Percentiles rank a stretch among this genome's conserved stretches.
Conservation (phyloP, 2,113 vertebrate genomes). For the Mormyrus lacerda region DNA sequence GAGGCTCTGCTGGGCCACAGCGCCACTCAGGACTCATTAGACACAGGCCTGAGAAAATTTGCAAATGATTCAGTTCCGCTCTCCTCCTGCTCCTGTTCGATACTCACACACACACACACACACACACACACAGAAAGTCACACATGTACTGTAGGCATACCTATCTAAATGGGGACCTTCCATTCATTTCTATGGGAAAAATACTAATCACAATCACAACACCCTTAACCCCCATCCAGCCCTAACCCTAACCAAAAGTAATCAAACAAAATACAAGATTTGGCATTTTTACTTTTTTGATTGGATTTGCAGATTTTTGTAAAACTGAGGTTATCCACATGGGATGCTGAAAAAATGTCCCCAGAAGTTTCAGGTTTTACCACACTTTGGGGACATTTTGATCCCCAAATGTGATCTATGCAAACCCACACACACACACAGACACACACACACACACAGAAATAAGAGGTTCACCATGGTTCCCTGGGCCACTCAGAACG, state of each 20-base stretch:
- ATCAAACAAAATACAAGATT: too few relatives aligned
- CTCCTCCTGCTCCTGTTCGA: constrained; percentile 39
- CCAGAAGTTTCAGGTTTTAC: too few relatives aligned
- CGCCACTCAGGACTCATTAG: constrained; percentile 59
- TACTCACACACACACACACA: neutral
- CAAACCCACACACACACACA: neutral
- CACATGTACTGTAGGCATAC: neutral
- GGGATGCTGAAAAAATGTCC: neutral
- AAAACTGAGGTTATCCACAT: too few relatives aligned
- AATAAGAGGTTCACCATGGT: neutral
- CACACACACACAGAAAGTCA: neutral
- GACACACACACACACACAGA: neutral
- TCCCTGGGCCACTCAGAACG: neutral
- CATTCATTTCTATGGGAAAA: too few relatives aligned
- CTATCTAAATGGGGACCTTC: neutral
- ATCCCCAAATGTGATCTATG: too few relatives aligned
- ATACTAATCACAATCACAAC: too few relatives aligned
- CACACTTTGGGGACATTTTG: neutral
- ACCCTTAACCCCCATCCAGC: too few relatives aligned
- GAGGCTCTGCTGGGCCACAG: constrained; percentile 40
- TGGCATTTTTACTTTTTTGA: too few relatives aligned
- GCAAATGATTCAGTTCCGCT: constrained; percentile 37
- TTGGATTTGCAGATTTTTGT: too few relatives aligned
- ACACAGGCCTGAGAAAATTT: constrained; percentile 47
- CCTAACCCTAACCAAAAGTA: too few relatives aligned